Base-by-base conservation (phyloP, 2,113 vertebrate species). In the Lepus americanus region DNA sequence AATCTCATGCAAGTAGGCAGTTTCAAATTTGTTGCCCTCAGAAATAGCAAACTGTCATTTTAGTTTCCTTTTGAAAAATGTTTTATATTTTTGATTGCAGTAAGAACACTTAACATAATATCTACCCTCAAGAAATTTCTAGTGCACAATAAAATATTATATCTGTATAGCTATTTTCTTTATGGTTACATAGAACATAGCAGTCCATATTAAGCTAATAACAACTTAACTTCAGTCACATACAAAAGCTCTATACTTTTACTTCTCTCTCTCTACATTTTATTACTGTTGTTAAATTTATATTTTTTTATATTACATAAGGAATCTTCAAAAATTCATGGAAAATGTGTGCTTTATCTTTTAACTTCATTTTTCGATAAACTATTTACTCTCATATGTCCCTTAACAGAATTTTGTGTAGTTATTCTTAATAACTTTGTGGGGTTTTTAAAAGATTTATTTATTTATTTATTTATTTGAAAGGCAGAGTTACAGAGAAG, bases 31-130 rank as follows among this genome's bases (percentile, higher is more conserved):
- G n/a, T 1, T 29, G 31, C 33, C 19, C 13, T 80, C 73, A 72
- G 61, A 76, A 96, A 92, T 72, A 94, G 14, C 69, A 94, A 64
- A 64, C 49, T 83, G 9, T 83, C 81, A 44, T 49, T 61, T 70
- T 44, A 39, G 82, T 82, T 91, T 82, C 33, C 53, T 51, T n/a
- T 73, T 49, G 16, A 61, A 74, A 91, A 74, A 53, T 53, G 10
- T 82, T 1, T 63, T 82, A 49, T 20, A 64, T n/a, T 80, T 83
- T 74, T 73, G 23, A 63, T 66, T 27, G n/a, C 36, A 76, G 7
- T 53, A 79, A 69, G n/a, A 72, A 44, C 17, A 78, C 23, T 23
- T 55, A 70, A 64, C 25, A 19, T 76, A 23, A 53, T 83, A 51
- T 55, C 3, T 83, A 82, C 31, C 25, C 5, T 79, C 14, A 53